These are phyloP conservation scores for Laticauda colubrina DNA, from an alignment of 2,113 vertebrate genomes.

Conservation along the genomic window DNA sequence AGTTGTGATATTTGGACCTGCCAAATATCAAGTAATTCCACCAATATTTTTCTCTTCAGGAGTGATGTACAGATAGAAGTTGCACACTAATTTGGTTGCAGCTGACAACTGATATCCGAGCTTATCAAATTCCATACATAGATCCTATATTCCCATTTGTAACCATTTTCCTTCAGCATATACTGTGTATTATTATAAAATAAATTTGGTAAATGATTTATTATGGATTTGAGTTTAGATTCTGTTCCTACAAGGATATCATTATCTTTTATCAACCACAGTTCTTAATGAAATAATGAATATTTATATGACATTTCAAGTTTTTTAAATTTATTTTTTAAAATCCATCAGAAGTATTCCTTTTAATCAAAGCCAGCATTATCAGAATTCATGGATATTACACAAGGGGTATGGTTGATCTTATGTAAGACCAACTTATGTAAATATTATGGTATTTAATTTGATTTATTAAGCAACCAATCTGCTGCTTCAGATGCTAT, in stretches of 20 bases:
- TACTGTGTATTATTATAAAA: not conserved
- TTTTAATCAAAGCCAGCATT: not conserved
- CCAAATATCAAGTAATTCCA: not conserved
- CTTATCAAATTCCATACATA: not conserved
- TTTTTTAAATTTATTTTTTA: not conserved
- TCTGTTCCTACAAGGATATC: not conserved
- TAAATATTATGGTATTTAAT: slow-evolving; percentile 37
- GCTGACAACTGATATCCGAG: not conserved
- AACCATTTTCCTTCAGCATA: not conserved
- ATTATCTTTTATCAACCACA: not conserved
- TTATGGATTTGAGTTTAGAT: not conserved
- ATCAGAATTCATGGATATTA: not conserved
- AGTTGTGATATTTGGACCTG: not conserved
- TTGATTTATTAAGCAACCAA: slow-evolving; percentile 46
- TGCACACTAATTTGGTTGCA: not conserved
- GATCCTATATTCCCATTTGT: not conserved
- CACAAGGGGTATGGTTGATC: slow-evolving; percentile 20
- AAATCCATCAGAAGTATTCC: not conserved
- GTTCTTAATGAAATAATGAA: not conserved
- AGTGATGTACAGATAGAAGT: not conserved
- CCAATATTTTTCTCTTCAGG: not conserved
- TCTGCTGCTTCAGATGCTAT: slow-evolving; percentile 32
- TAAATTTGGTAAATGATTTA: not conserved
- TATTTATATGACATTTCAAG: not conserved
- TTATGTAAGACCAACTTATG: slow-evolving; percentile 32